These are phyloP conservation scores for Tragelaphus scriptus DNA, from an alignment of 2,113 vertebrate species.

Conservation along the genomic window DNA sequence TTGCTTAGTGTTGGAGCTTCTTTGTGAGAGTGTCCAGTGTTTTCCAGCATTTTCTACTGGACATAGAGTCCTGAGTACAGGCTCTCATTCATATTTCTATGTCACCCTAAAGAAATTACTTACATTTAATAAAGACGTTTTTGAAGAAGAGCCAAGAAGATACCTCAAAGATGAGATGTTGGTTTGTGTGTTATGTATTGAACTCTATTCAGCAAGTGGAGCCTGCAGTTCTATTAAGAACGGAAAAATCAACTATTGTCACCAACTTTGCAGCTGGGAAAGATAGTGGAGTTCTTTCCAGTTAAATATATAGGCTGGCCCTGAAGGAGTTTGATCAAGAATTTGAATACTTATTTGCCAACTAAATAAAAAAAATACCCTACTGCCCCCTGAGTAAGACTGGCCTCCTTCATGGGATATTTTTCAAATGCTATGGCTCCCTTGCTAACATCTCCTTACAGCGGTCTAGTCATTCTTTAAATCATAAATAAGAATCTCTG, in stretches of 20 bases:
- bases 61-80: neutral
- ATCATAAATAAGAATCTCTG: conserved; percentile 57
- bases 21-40: neutral
- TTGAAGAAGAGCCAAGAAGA: neutral
- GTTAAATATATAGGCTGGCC: neutral
- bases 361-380: neutral
- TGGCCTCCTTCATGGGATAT: conserved; percentile 10
- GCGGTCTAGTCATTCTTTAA: conserved; percentile 49
- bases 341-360: conserved; percentile 38
- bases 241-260: neutral
- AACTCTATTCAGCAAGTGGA: neutral
- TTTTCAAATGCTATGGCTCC: conserved; percentile 29
- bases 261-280: neutral
- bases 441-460: conserved; percentile 25
- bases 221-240: neutral
- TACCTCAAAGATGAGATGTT: neutral
- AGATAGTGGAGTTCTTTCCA: neutral
- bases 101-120: neutral
- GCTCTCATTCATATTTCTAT: neutral
- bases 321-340: neutral
- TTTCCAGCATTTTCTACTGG: neutral
- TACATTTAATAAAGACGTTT: neutral
- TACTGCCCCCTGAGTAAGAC: neutral
- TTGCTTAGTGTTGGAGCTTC: neutral
- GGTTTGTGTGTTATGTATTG: neutral